Evolutionary conservation across 2,797 vertebrate species (phyloP), one percentile per base, ranked within the genome.

Genomic region (Scomberomorus guttatus): DNA sequence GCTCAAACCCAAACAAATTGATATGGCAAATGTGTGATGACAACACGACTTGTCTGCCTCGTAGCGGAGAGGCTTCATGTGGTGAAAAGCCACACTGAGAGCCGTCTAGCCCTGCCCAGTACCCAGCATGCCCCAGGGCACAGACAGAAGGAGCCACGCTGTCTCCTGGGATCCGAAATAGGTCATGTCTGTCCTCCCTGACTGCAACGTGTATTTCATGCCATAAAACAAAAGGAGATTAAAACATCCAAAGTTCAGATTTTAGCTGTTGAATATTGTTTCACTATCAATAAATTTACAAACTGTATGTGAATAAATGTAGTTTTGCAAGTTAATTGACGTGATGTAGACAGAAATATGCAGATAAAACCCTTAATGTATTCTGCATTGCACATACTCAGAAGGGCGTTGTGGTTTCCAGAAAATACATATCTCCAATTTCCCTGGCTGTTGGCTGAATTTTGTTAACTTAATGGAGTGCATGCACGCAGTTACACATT

Each of bases 71-170:
- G 51, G 75, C 57, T 5, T 65, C 44, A 18, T 42, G 75, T 29
- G 18, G 73, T 46, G 6, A 60, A 46, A 51, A 72, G 55, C 52
- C 72, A 67, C 32, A 44, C 64, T 32, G 78, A 73, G 55, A 71
- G 77, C 44, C 0, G 62, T 77, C 82, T 71, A 25, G 72, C 75
- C 66, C 56, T 82, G 85, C 85, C 86, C 83, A 82, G 24, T 73
- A 78, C 85, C 85, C 85, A 89, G 83, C 83, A 80, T 80, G 89
- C 89, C 84, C 54, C 77, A 57, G 89, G 91, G 82, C 87, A 75
- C 87, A 91, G 90, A 87, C 89, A 84, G 82, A 85, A 76, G 81
- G 61, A 85, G 82, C 72, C 75, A 27, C 56, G 6, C 79, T 69
- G 80, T 87, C 89, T 89, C 68, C 74, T 68, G 58, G 14, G 74